Percentiles rank a stretch among this genome's conserved stretches.
These are phyloP conservation scores for Hirtodrosophila histrioides DNA, from an alignment of 2,888 invertebrate species.

Conservation along the genomic window DNA sequence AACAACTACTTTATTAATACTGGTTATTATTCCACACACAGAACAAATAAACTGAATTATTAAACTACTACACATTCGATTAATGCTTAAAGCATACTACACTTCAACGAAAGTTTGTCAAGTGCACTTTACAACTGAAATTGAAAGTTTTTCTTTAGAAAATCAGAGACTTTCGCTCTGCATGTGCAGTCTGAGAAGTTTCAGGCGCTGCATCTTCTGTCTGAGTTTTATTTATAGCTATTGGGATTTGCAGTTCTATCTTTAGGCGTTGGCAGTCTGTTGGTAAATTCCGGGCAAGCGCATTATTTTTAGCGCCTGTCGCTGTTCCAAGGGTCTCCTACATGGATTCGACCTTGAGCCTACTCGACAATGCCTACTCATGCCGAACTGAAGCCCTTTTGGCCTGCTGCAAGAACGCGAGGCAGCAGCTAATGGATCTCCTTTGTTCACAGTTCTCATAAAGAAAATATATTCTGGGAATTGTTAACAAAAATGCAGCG, in stretches of 20 bases:
- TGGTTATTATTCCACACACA: no score
- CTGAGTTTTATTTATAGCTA: conserved; percentile 65
- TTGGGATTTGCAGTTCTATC: conserved; percentile 61
- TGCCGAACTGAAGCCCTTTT: conserved; percentile 7
- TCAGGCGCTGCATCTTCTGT: conserved; percentile 41
- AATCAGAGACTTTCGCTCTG: background rate
- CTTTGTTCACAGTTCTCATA: conserved; percentile 26
- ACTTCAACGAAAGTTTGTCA: no score
- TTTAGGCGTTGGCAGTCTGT: conserved; percentile 53
- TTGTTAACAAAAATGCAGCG: conserved; percentile 13
- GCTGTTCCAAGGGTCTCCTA: conserved; percentile 35
- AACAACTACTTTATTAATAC: no score
- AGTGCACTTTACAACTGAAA: no score
- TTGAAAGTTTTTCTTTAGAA: conserved; percentile 19
- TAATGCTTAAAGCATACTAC: no score
- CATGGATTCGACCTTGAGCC: conserved; percentile 66
- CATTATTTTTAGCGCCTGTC: conserved; percentile 59
- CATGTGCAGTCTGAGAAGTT: conserved; percentile 51
- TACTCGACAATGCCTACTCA: conserved; percentile 5
- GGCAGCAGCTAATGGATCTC: conserved; percentile 38
- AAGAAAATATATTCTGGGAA: background rate
- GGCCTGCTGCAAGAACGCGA: conserved; percentile 19
- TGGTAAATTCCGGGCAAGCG: conserved; percentile 62
- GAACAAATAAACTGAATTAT: no score
- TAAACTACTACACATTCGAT: no score